Percentiles rank a stretch among this genome's conserved stretches.
These are phyloP conservation scores for Acanthoscelides obtectus DNA, from an alignment of 2,888 invertebrate species.

Conservation along the genomic window DNA sequence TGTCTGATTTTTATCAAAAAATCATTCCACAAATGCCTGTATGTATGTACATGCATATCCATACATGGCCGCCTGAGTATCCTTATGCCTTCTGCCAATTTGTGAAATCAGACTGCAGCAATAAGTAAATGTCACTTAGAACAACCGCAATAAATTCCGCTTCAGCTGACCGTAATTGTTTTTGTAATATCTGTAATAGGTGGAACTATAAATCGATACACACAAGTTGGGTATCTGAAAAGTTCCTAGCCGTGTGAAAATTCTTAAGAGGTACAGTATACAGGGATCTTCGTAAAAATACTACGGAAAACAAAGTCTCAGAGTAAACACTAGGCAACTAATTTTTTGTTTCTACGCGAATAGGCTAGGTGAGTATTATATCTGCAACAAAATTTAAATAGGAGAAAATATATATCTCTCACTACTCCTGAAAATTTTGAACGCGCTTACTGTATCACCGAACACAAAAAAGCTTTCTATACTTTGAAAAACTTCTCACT, in stretches of 20 bases:
- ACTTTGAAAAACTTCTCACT: too few species aligned
- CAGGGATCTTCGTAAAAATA: neutral
- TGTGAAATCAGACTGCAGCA: neutral
- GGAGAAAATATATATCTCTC: too few species aligned
- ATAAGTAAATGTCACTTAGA: neutral
- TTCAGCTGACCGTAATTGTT: neutral
- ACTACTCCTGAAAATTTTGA: too few species aligned
- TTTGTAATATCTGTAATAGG: neutral
- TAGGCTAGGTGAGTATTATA: too few species aligned
- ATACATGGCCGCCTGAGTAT: neutral
- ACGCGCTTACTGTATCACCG: too few species aligned
- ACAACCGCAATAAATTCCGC: neutral
- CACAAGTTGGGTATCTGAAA: neutral
- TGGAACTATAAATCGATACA: neutral
- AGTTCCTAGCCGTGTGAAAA: neutral
- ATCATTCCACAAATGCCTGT: neutral
- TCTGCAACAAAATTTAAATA: too few species aligned
- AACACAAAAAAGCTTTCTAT: too few species aligned
- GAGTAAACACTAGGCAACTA: too few species aligned
- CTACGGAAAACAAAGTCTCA: too few species aligned
- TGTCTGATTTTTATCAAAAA: neutral
- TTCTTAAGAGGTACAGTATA: neutral
- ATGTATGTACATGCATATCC: neutral
- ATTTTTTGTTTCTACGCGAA: too few species aligned
- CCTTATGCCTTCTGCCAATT: neutral